phyloP scores from a whole-genome alignment of 2,888 invertebrate genomes.

The Chloromyia formosa region DNA sequence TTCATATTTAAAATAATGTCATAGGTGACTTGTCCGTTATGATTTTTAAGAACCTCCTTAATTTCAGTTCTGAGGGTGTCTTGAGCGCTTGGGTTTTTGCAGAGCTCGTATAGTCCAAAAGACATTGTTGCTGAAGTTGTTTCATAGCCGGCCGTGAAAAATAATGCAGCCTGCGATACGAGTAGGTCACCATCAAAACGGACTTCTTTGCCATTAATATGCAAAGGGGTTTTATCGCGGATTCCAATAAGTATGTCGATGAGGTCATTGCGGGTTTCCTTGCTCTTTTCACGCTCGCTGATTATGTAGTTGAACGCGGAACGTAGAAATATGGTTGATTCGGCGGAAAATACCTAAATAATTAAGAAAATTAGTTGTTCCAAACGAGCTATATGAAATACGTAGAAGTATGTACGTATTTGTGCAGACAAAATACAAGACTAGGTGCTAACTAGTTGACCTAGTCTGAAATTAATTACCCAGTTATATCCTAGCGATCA shows the following conservation, averaged over 20 bases:
- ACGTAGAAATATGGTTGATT: conserved; percentile 60
- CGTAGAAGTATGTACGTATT: too few species aligned
- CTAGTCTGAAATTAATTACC: too few species aligned
- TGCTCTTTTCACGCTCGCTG: conserved; percentile 60
- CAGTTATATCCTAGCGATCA: too few species aligned
- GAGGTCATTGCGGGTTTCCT: conserved; percentile 64
- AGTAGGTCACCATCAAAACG: conserved; percentile 56
- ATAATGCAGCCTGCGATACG: conserved; percentile 60
- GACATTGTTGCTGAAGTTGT: conserved; percentile 64
- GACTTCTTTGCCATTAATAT: conserved; percentile 52
- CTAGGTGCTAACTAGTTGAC: too few species aligned
- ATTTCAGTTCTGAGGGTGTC: conserved; percentile 63
- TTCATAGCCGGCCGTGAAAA: conserved; percentile 62
- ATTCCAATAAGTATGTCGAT: conserved; percentile 65
- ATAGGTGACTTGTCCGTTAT: conserved; percentile 61
- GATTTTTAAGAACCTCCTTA: conserved; percentile 56
- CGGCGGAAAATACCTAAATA: conserved; percentile 56
- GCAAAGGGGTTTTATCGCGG: conserved; percentile 55
- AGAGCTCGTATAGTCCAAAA: conserved; percentile 63
- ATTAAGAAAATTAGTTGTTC: too few species aligned
- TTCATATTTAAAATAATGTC: conserved; percentile 62
- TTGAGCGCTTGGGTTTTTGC: conserved; percentile 62
- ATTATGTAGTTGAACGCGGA: conserved; percentile 62
- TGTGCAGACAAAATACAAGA: too few species aligned
- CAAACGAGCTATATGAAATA: too few species aligned